Evolutionary conservation across 1,140 invertebrate species (phyloP).

Genomic region (Platyscapa corneri): DNA sequence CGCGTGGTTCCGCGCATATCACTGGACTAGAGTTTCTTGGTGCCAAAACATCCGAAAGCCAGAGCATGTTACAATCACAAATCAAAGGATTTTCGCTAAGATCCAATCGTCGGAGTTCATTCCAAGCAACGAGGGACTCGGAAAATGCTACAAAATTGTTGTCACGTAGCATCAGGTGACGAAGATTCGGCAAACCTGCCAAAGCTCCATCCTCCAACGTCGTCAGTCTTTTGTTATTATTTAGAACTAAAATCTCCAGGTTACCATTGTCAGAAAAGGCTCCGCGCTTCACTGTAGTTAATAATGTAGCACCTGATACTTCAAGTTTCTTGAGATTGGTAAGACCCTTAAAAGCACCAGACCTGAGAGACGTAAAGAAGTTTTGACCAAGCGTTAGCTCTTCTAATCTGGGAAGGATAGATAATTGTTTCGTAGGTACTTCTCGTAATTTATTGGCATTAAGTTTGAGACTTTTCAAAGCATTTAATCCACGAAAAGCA

Average conservation of each 20-base stretch:
- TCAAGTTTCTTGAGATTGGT: slow-evolving; percentile 84
- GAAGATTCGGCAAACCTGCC: slow-evolving; percentile 84
- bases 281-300: slow-evolving; percentile 83
- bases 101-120: slow-evolving; percentile 83
- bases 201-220: slow-evolving; percentile 84
- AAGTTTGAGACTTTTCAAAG: slow-evolving; percentile 83
- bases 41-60: slow-evolving; percentile 85
- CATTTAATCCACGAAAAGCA: slow-evolving; percentile 84
- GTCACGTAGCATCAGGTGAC: slow-evolving; percentile 83
- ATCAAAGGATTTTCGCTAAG: slow-evolving; percentile 87
- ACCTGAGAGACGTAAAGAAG: slow-evolving; percentile 80
- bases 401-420: slow-evolving; percentile 82
- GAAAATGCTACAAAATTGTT: slow-evolving; percentile 84
- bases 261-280: slow-evolving; percentile 87
- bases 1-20: slow-evolving; percentile 82
- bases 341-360: slow-evolving; percentile 84
- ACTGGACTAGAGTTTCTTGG: slow-evolving; percentile 84
- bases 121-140: slow-evolving; percentile 85
- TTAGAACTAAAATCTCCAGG: slow-evolving; percentile 84
- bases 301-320: slow-evolving; percentile 82
- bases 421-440: slow-evolving; percentile 85
- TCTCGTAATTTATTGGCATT: slow-evolving; percentile 84
- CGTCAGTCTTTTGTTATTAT: slow-evolving; percentile 83
- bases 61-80: slow-evolving; percentile 87
- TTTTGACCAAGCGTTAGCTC: slow-evolving; percentile 89